A percentile compares a stretch with the other conserved stretches of the same genome.
Evolutionary conservation across 2,113 vertebrate genomes (phyloP).

Genomic region (Hystrix cristata): DNA sequence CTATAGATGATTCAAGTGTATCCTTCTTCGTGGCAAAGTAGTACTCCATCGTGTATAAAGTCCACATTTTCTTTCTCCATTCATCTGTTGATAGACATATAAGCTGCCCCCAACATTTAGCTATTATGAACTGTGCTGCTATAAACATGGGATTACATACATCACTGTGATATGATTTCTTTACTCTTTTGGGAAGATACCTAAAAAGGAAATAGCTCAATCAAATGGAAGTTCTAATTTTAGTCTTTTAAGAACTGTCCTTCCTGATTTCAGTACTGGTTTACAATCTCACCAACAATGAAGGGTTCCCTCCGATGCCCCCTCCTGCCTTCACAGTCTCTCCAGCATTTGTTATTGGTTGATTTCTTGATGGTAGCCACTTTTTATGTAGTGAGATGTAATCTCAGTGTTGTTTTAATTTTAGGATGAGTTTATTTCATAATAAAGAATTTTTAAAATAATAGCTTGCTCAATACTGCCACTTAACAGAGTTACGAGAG

Average conservation of each 20-base stretch:
- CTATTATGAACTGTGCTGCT: background rate
- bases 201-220: background rate
- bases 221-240: background rate
- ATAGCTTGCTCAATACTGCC: conserved; percentile 10
- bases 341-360: background rate
- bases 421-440: conserved; percentile 9
- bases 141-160: background rate
- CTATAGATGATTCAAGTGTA: background rate
- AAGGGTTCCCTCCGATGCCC: background rate
- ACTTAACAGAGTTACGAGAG: conserved; percentile 37
- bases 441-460: conserved; percentile 43
- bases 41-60: background rate
- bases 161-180: background rate
- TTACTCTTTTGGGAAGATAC: background rate
- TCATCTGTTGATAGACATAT: background rate
- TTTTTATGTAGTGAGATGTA: background rate
- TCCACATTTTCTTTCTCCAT: background rate
- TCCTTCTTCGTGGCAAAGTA: background rate
- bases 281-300: background rate
- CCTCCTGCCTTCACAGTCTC: background rate
- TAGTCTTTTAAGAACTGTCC: background rate
- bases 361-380: background rate
- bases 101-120: background rate
- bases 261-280: background rate
- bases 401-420: background rate